Evolutionary conservation across 2,888 invertebrate species (phyloP).

Genomic region (Gymnocheta viridis): DNA sequence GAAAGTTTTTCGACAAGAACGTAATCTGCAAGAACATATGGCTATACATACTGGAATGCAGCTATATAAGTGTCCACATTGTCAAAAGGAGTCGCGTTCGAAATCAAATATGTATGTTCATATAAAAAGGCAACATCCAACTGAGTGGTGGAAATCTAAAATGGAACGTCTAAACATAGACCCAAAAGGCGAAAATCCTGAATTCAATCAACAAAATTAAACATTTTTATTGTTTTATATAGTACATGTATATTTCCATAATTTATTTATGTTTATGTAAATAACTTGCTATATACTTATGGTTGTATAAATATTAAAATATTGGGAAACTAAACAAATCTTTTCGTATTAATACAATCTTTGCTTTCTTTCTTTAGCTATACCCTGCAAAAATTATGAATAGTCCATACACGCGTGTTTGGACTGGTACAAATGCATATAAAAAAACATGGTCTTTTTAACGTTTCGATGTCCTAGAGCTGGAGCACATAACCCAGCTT

Average conservation of each 20-base stretch:
- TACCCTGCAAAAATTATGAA: no score
- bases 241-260: not conserved
- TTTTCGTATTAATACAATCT: not conserved
- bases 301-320: not conserved
- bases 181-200: slow-evolving; percentile 41
- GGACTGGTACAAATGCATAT: no score
- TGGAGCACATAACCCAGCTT: no score
- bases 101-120: slow-evolving; percentile 79
- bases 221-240: not conserved
- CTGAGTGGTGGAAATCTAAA: slow-evolving; percentile 77
- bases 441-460: no score
- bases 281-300: not conserved
- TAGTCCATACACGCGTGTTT: no score
- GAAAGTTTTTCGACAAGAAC: slow-evolving; percentile 77
- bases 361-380: no score
- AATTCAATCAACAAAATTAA: slow-evolving; percentile 19
- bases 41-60: slow-evolving; percentile 78
- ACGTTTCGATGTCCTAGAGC: no score
- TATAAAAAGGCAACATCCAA: slow-evolving; percentile 77
- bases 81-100: slow-evolving; percentile 78
- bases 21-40: slow-evolving; percentile 78
- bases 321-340: not conserved
- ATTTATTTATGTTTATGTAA: not conserved
- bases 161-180: slow-evolving; percentile 72
- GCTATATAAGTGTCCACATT: slow-evolving; percentile 78